Base-by-base conservation (phyloP, 2,888 invertebrate genomes). In the Dolomedes plantarius region DNA sequence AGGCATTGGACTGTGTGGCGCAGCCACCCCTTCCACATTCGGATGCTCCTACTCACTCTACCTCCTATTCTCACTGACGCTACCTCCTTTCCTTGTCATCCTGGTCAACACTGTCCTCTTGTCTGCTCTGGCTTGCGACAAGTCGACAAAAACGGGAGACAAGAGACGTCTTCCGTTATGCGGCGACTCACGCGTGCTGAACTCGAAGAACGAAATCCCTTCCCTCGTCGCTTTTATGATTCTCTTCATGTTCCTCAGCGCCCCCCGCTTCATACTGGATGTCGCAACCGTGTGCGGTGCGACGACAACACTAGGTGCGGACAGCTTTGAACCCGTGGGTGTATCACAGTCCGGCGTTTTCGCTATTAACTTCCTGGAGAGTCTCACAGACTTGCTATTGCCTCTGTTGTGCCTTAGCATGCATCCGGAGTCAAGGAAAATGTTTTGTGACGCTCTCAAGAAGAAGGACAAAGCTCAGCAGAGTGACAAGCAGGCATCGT, bases 31-130 rank as follows among this genome's bases (percentile, higher is more conserved):
- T n/a, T 65, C 82, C 0, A 13, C n/a, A 13, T 76, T 69, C 19
- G 76, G 82, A 0, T 82, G 82, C 28, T 69, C 71, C 0, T 82
- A 82, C 23, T 74, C 75, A 0, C 27, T 76, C 0, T 82, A 76
- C 31, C 36, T 82, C 0, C 27, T 76, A 5, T 32, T 69, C 28
- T 82, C 67, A 16, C 67, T 82, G 1, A 71, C 68, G 2, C 29
- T 76, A 19, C 82, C 82, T 7, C 82, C 82, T 32, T 7, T 76
- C n/a, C 19, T 46, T 0, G 71, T 82, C 1, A 76, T 76, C 6
- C 3, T 27, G 0, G 27, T 75, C 6, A 71, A 69, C 41, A 64
- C 41, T 6, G 1, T 69, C 1, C 64, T 71, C 9, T 64, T 76
- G 2, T 41, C 64, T 0, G 1, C 23, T 0, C 62, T 64, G 0